Evolutionary conservation across 2,797 vertebrate species (phyloP).

Genomic region (Tolypeutes matacus): DNA sequence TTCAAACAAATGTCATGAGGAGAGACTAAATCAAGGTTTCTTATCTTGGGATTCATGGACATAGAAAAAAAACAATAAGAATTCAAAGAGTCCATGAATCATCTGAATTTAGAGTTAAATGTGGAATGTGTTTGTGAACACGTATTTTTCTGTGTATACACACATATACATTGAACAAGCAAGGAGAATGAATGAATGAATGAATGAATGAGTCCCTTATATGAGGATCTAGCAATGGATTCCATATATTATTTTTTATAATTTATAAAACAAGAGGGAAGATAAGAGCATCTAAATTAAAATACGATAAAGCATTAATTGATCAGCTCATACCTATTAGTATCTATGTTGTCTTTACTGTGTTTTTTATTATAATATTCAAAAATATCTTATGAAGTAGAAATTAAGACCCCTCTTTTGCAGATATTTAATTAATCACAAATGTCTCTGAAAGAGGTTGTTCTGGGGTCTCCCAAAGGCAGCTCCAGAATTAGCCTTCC

Average conservation of each 20-base stretch:
- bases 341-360: background rate
- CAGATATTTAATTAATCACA: background rate
- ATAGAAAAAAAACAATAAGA: background rate
- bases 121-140: background rate
- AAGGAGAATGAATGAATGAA: background rate
- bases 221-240: background rate
- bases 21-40: constrained; percentile 6
- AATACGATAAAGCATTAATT: background rate
- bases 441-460: background rate
- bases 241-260: too few species aligned
- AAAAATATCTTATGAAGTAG: background rate
- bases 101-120: constrained; percentile 23
- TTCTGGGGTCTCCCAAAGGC: background rate
- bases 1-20: background rate
- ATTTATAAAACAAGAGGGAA: constrained; percentile 19
- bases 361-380: constrained; percentile 25
- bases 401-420: background rate
- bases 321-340: background rate
- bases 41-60: constrained; percentile 50
- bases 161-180: background rate
- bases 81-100: background rate
- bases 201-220: background rate
- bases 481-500: background rate
- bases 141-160: background rate
- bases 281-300: background rate